Percentiles rank a stretch among this genome's conserved stretches.
These are phyloP conservation scores for Pterophyllum scalare DNA, from an alignment of 2,113 vertebrate genomes.

Conservation along the genomic window DNA sequence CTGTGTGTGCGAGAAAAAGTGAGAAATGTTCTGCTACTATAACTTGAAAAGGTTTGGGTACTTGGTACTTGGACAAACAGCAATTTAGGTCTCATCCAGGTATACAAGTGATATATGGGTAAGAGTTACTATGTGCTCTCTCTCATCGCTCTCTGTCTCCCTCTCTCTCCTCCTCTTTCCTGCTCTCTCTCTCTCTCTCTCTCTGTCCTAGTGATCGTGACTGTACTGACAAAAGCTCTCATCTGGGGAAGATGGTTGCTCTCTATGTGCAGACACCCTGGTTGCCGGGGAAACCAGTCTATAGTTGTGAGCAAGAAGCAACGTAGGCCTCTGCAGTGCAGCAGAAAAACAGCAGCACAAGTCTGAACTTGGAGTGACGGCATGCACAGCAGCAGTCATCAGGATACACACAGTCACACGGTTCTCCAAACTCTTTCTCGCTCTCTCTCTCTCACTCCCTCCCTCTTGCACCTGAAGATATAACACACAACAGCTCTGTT, in stretches of 20 bases:
- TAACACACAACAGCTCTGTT: slow-evolving; percentile 25
- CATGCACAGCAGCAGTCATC: slow-evolving; percentile 58
- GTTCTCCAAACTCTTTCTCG: slow-evolving; percentile 27
- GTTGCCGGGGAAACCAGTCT: slow-evolving; percentile 80
- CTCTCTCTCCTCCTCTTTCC: not conserved
- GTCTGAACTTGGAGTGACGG: slow-evolving; percentile 65
- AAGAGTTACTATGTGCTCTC: slow-evolving; percentile 50
- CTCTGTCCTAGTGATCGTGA: slow-evolving; percentile 65
- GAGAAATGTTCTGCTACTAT: not conserved
- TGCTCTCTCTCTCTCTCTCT: slow-evolving; percentile 6
- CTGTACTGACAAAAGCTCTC: slow-evolving; percentile 79
- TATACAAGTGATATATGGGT: slow-evolving; percentile 57
- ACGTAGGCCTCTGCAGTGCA: slow-evolving; percentile 79
- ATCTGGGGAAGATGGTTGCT: slow-evolving; percentile 78
- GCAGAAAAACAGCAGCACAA: slow-evolving; percentile 77
- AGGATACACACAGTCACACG: slow-evolving; percentile 48
- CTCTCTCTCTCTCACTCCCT: not conserved
- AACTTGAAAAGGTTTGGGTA: slow-evolving; percentile 44
- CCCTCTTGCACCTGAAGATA: slow-evolving; percentile 38
- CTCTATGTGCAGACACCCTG: slow-evolving; percentile 80
- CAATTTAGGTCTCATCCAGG: slow-evolving; percentile 43
- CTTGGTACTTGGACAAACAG: slow-evolving; percentile 46
- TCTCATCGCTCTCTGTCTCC: slow-evolving; percentile 38
- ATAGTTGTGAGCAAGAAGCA: slow-evolving; percentile 78
- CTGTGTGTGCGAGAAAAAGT: not conserved